phyloP scores from a whole-genome alignment of 2,797 vertebrate genomes.

The Channa striata region DNA sequence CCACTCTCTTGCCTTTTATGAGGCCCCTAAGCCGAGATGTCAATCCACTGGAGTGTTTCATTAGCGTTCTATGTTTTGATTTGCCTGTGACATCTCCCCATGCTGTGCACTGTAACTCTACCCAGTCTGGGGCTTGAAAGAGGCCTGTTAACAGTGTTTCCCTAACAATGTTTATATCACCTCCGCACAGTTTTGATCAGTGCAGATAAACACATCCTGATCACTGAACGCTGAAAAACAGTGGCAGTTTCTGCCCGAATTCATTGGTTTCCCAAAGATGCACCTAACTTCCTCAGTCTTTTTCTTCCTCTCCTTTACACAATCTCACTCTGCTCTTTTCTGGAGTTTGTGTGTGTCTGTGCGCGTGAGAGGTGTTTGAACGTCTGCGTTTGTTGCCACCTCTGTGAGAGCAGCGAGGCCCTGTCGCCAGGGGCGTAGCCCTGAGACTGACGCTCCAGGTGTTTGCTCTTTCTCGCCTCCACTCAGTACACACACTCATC shows the following conservation, averaged over 20 bases:
- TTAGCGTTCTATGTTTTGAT: slow-evolving; percentile 77
- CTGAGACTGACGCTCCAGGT: slow-evolving; percentile 83
- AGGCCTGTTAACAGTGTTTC: slow-evolving; percentile 72
- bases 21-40: slow-evolving; percentile 70
- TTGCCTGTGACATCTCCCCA: slow-evolving; percentile 75
- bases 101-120: slow-evolving; percentile 69
- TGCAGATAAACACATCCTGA: slow-evolving; percentile 74
- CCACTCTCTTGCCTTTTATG: slow-evolving; percentile 56
- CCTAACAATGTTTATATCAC: slow-evolving; percentile 81
- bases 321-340: slow-evolving; percentile 32
- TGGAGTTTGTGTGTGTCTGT: slow-evolving; percentile 33
- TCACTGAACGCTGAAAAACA: slow-evolving; percentile 68
- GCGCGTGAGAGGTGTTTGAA: slow-evolving; percentile 66
- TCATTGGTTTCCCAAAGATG: slow-evolving; percentile 51
- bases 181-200: slow-evolving; percentile 79
- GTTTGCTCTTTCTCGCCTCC: slow-evolving; percentile 83
- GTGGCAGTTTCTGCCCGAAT: slow-evolving; percentile 61
- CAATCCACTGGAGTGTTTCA: slow-evolving; percentile 78
- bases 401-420: slow-evolving; percentile 78
- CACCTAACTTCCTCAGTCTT: slow-evolving; percentile 37
- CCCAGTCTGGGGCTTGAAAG: slow-evolving; percentile 70
- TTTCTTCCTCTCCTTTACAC: slow-evolving; percentile 33
- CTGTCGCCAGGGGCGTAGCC: slow-evolving; percentile 86
- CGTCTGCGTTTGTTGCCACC: slow-evolving; percentile 75
- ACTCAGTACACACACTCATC: slow-evolving; percentile 77